These are phyloP conservation scores for Anas georgica DNA, from an alignment of 2,797 vertebrate species.

Conservation along the genomic window DNA sequence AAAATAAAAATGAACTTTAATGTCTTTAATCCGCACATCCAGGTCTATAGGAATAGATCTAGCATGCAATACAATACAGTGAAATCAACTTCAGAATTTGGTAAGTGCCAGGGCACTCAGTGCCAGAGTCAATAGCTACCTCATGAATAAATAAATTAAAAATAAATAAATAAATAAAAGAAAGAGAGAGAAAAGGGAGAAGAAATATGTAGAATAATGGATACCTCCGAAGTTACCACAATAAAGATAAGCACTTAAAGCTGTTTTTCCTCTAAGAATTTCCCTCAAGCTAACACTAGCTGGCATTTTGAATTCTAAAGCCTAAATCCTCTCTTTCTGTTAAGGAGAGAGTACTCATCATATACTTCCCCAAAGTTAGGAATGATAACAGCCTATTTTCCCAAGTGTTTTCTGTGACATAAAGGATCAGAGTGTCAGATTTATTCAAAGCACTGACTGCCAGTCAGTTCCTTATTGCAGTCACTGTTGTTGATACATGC, in stretches of 20 bases:
- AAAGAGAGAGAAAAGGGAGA: not conserved
- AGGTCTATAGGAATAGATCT: not conserved
- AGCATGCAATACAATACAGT: not conserved
- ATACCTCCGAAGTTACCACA: not conserved
- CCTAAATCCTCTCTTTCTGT: not conserved
- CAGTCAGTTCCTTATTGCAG: not conserved
- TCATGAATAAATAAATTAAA: not conserved
- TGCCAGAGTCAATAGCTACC: not conserved
- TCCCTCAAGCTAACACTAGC: not conserved
- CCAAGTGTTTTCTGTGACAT: accelerated
- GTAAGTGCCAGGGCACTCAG: not conserved
- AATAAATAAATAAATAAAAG: not conserved
- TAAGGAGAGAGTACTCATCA: not conserved
- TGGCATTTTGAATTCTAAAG: not conserved
- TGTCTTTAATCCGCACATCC: not conserved
- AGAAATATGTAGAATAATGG: not conserved
- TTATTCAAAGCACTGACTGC: not conserved
- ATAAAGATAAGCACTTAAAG: not conserved
- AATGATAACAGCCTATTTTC: accelerated
- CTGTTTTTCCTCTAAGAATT: not conserved
- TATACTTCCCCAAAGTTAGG: not conserved
- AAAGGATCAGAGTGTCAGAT: not conserved
- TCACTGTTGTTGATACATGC: not conserved
- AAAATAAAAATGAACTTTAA: not conserved
- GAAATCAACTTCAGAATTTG: not conserved